phyloP scores from a whole-genome alignment of 2,113 vertebrate genomes.

The Tyto alba region DNA sequence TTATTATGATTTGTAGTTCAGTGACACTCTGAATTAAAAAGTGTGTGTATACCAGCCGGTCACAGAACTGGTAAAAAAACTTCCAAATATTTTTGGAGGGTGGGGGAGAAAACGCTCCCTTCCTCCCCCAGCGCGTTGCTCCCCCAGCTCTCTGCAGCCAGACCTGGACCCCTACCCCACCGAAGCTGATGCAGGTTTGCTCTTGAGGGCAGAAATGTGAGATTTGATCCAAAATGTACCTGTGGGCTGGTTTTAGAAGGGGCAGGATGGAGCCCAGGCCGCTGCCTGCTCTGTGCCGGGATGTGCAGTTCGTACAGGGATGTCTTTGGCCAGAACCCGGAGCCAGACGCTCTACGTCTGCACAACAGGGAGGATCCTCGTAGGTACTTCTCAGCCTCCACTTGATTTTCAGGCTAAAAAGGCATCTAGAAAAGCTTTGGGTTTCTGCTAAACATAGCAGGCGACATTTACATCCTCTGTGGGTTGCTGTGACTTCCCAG shows the following conservation, averaged over 20 bases:
- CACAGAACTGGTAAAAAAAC: background rate
- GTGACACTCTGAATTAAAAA: background rate
- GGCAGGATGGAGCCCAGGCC: background rate
- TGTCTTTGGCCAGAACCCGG: background rate
- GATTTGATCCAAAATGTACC: background rate
- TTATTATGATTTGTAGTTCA: background rate
- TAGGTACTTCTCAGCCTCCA: rapidly evolving
- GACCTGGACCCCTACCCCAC: background rate
- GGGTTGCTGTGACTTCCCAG: background rate
- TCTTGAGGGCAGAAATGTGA: background rate
- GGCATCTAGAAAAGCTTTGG: rapidly evolving
- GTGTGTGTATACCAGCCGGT: background rate
- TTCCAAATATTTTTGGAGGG: background rate
- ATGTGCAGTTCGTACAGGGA: background rate
- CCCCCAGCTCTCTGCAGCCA: background rate
- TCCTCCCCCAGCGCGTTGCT: background rate
- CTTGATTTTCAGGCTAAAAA: background rate
- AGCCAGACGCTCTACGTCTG: rapidly evolving
- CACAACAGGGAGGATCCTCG: background rate
- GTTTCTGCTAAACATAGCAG: background rate
- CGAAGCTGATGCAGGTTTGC: background rate
- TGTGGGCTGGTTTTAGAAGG: background rate
- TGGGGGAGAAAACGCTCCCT: background rate
- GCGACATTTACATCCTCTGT: rapidly evolving
- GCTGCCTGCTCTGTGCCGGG: background rate